A percentile compares a stretch with the other conserved stretches of the same genome.
These are phyloP conservation scores for Chunga burmeisteri DNA, from an alignment of 2,113 vertebrate genomes.

Conservation along the genomic window DNA sequence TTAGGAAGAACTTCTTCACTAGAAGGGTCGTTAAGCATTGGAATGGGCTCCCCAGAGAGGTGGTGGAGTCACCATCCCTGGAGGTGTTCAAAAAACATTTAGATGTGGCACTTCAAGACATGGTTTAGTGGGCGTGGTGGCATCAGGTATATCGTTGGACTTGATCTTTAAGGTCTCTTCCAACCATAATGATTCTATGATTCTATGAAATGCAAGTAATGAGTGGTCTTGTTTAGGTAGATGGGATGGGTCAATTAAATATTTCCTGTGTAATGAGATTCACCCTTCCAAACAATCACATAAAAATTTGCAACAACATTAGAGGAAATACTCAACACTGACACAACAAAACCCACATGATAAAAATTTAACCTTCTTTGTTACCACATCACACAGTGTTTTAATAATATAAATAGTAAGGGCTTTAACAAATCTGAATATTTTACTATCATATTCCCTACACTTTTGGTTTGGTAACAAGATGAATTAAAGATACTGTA, in stretches of 20 bases:
- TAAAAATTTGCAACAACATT: neutral
- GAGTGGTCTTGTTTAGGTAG: neutral
- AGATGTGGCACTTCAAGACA: too few species aligned
- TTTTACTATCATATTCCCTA: neutral
- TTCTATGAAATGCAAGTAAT: neutral
- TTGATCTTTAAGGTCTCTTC: too few species aligned
- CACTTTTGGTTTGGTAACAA: neutral
- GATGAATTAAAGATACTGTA: neutral
- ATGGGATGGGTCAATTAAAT: neutral
- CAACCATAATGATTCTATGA: too few species aligned
- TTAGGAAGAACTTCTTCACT: too few species aligned
- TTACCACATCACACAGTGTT: neutral
- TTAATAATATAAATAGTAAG: neutral
- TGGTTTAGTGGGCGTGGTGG: too few species aligned
- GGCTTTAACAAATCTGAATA: neutral
- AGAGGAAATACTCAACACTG: neutral
- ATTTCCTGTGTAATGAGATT: neutral
- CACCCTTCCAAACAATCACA: neutral
- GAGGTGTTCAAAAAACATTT: too few species aligned
- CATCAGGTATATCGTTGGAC: too few species aligned
- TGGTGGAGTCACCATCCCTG: too few species aligned
- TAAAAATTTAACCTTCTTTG: neutral
- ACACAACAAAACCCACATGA: rapidly evolving
- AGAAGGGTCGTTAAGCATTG: too few species aligned
- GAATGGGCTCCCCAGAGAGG: too few species aligned